Evolutionary conservation across 2,888 invertebrate genomes (phyloP).

Genomic region (Tipula helvola): DNA sequence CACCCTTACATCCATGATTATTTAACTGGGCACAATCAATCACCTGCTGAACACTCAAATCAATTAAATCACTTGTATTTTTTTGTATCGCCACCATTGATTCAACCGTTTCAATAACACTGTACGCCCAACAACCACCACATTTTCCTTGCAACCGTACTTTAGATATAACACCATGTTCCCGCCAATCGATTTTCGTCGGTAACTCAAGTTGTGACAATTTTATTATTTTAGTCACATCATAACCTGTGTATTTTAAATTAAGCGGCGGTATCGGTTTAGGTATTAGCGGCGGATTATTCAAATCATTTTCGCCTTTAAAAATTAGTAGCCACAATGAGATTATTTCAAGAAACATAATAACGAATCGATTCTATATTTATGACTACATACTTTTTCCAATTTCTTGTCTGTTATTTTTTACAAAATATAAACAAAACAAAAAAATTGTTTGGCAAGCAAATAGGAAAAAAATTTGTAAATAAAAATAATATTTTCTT

Average conservation of each 20-base stretch:
- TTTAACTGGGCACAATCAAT: conserved; percentile 67
- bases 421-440: background rate
- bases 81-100: conserved; percentile 63
- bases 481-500: background rate
- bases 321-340: background rate
- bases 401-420: too few species aligned
- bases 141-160: conserved; percentile 62
- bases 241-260: background rate
- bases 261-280: background rate
- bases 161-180: conserved; percentile 49
- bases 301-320: background rate
- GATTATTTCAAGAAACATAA: background rate
- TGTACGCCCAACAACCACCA: conserved; percentile 83
- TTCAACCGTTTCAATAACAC: conserved; percentile 61
- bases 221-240: background rate
- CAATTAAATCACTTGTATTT: conserved; percentile 62
- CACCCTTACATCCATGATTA: conserved; percentile 66
- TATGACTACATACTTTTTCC: background rate
- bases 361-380: background rate
- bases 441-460: background rate
- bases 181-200: conserved; percentile 41
- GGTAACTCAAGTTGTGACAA: conserved; percentile 7
- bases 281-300: background rate
- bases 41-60: conserved; percentile 53
- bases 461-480: background rate